These are phyloP conservation scores for Pitta sordida DNA, from an alignment of 2,113 vertebrate species.

Conservation along the genomic window DNA sequence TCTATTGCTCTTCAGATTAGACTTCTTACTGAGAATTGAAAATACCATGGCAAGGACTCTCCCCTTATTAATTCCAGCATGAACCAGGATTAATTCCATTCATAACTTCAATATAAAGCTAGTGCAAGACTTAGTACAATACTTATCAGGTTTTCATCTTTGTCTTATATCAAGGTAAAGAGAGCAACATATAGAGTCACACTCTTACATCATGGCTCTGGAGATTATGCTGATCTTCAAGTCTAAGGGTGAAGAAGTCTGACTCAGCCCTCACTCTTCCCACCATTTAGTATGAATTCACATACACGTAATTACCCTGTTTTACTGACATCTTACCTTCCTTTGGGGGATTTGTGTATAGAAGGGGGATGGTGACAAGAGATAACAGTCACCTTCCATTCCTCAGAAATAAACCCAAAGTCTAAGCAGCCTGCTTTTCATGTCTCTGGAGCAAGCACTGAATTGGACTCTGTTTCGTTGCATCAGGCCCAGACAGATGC, in stretches of 20 bases:
- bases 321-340: not conserved
- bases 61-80: not conserved
- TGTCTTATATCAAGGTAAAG: not conserved
- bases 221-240: not conserved
- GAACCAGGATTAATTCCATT: not conserved
- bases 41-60: not conserved
- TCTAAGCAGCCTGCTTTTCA: not conserved
- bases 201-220: not conserved
- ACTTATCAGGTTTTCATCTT: not conserved
- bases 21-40: not conserved
- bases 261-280: not conserved
- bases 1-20: not conserved
- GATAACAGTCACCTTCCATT: not conserved
- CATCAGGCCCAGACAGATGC: not conserved
- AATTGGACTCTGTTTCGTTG: not conserved
- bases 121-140: not conserved
- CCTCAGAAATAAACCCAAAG: not conserved
- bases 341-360: not conserved
- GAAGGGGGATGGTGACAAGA: not conserved
- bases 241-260: not conserved
- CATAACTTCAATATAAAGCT: not conserved
- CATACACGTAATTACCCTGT: not conserved
- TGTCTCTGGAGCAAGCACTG: not conserved
- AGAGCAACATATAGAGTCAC: not conserved
- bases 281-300: not conserved